Evolutionary conservation across 2,113 vertebrate species (phyloP), one percentile per base, ranked within the genome.

Genomic region (Hepsetus odoe): DNA sequence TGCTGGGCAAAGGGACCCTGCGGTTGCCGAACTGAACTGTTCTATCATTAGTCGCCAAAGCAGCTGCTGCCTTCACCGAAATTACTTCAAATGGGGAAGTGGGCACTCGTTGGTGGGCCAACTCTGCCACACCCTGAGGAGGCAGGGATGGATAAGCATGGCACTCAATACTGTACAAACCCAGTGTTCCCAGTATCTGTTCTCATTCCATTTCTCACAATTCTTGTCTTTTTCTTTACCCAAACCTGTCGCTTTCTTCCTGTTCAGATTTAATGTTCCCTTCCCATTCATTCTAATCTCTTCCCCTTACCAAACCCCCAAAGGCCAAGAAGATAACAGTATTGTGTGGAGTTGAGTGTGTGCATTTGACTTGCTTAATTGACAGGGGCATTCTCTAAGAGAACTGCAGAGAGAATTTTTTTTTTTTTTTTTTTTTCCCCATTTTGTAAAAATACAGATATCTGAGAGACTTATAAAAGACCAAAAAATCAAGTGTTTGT

Each of bases 21-120:
- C 92, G 94, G 93, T 92, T 97, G 94, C 95, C 95, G 95, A 97
- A 94, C 86, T 97, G 95, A 98, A 88, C 88, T 87, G 44, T 77
- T 80, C 40, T 88, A 87, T 89, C 88, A 88, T 87, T 82, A 89
- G 84, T 76, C 77, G 80, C 83, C 80, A 70, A 76, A 80, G 74
- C 84, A 46, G 87, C 86, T 28, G 72, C 81, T 88, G 85, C 87
- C 85, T 87, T 90, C 85, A 85, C 81, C 84, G 87, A 89, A 84
- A 75, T 82, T 88, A 88, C 89, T 88, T 83, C 88, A 89, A 90
- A 90, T 84, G 79, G 16, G 86, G 89, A 83, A 86, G 49, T 65
- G 68, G 84, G 80, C 33, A 81, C 74, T 80, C 77, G 33, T 85
- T 65, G 79, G 82, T 69, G 55, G 70, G 86, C 30, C 72, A 83